Percentiles rank a stretch among this genome's conserved stretches.
Evolutionary conservation across 2,888 invertebrate species (phyloP).

Genomic region (Brachynemurus nebulosus): DNA sequence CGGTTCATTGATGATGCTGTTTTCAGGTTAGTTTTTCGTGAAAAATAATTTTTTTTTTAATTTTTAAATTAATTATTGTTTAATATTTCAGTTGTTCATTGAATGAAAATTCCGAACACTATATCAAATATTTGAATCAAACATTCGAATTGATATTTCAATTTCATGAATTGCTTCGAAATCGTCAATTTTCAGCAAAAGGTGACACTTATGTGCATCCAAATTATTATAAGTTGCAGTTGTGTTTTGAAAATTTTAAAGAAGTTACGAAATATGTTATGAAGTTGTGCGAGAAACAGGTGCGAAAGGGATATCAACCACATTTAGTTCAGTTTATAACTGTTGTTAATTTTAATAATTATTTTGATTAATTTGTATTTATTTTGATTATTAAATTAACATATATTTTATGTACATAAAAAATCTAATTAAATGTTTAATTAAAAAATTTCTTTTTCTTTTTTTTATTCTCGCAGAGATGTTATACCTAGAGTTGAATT

Average conservation of each 20-base stretch:
- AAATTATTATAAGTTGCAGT: conserved; percentile 41
- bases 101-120: conserved; percentile 51
- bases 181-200: conserved; percentile 41
- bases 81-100: conserved; percentile 45
- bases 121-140: conserved; percentile 53
- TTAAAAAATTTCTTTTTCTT: too few species aligned
- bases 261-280: conserved; percentile 47
- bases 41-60: not conserved
- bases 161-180: conserved; percentile 46
- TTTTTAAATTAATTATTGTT: not conserved
- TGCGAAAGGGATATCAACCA: conserved; percentile 51
- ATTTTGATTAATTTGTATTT: conserved; percentile 27
- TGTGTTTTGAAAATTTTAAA: conserved; percentile 29
- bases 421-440: too few species aligned
- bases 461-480: too few species aligned
- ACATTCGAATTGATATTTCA: conserved; percentile 59
- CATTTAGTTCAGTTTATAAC: conserved; percentile 49
- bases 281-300: conserved; percentile 45
- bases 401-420: too few species aligned
- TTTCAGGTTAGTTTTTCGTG: conserved; percentile 35
- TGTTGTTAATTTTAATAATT: conserved; percentile 50
- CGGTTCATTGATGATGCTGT: conserved; percentile 60
- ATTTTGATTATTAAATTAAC: not conserved
- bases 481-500: too few species aligned
- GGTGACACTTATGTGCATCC: conserved; percentile 40